phyloP scores from a whole-genome alignment of 1,140 invertebrate species.

The Globodera ellingtonae region DNA sequence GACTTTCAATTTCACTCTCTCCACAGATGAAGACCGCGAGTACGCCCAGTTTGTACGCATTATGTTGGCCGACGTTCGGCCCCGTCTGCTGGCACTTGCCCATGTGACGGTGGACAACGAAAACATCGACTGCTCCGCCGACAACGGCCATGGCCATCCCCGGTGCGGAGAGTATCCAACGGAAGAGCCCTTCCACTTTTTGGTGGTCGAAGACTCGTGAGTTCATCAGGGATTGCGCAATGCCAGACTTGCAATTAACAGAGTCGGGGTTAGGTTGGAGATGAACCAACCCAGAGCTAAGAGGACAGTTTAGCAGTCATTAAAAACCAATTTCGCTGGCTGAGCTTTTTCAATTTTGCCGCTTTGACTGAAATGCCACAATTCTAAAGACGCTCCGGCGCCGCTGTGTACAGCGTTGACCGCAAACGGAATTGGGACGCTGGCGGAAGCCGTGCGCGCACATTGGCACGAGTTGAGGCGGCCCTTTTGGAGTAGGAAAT shows the following conservation, averaged over 20 bases:
- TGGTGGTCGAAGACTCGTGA: constrained; percentile 51
- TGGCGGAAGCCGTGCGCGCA: neutral
- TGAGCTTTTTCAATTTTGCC: too few species aligned
- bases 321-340: too few species aligned
- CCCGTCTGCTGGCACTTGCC: constrained; percentile 22
- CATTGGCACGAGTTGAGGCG: constrained; percentile 29
- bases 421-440: constrained; percentile 32
- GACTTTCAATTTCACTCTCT: neutral
- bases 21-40: constrained; percentile 43
- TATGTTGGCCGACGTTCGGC: constrained; percentile 16
- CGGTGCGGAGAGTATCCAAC: constrained; percentile 45
- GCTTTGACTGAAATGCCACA: neutral
- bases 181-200: constrained; percentile 44
- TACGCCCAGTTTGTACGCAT: constrained; percentile 30
- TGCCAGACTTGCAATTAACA: too few species aligned
- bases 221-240: neutral
- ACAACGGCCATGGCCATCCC: neutral
- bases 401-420: constrained; percentile 48
- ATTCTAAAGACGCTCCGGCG: constrained; percentile 37
- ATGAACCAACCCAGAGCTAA: too few species aligned
- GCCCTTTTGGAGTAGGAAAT: constrained; percentile 28
- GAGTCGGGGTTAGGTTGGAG: too few species aligned
- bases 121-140: constrained; percentile 41
- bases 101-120: constrained; percentile 43
- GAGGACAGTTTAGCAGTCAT: too few species aligned